Base-by-base conservation (phyloP, 2,113 vertebrate genomes). In the Redunca redunca region DNA sequence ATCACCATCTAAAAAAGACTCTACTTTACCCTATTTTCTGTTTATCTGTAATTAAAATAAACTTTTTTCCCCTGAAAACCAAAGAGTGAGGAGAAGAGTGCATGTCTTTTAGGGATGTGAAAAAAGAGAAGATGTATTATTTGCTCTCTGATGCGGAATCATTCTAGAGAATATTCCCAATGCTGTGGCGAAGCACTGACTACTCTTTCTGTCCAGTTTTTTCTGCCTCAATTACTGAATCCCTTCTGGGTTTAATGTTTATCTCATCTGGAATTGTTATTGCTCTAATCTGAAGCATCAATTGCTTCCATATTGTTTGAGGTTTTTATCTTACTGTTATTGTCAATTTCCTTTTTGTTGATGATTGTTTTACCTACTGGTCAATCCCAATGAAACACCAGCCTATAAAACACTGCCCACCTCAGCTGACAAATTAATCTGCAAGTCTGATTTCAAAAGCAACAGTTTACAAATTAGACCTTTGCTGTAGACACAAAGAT, bases 11-110 rank as follows among this genome's bases (percentile, higher is more conserved):
- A 78, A 77, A 71, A 87, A 89, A 89, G 48, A 57, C 13, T 87
- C 13, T 58, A 57, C 52, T 57, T 94, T 83, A 90, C 84, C 95
- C 81, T 83, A 58, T 40, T 90, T 95, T 93, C 81, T 64, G 60
- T 82, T 90, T 97, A 88, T 83, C 83, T 85, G 10, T 88, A 95
- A 57, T 64, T 96, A 82, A 96, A 96, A 88, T 80, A 43, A 78
- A 13, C 21, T 43, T 55, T 96, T 86, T 67, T 64, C 62, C 33
- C 23, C 77, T 87, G 16, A 82, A 89, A 90, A 95, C 92, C 80
- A 95, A 90, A 88, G 36, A 88, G 64, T 50, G 33, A 93, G 50
- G 7, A 46, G 88, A 74, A 86, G 33, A 55, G 25, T 30, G 9
- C 16, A 33, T 43, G 13, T 77, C 40, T 64, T 17, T 87, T 84